Evolutionary conservation across 2,113 vertebrate species (phyloP), one percentile per base, ranked within the genome.

Genomic region (Mus spicilegus): DNA sequence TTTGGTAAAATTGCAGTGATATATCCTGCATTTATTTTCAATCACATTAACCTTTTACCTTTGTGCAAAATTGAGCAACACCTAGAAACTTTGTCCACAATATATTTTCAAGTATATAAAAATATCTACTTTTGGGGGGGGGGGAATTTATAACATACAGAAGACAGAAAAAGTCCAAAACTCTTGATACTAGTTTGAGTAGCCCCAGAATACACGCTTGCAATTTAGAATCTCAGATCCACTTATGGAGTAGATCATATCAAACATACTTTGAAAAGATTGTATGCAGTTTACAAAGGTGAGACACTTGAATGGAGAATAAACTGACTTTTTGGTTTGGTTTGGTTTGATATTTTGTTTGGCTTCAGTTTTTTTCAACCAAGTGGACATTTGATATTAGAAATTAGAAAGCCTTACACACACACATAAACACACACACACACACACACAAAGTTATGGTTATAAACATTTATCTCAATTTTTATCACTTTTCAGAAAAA

Each of bases 371-470:
- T 49, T 42, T 58, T 92, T 4, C 1, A 81, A 9, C 22, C 46
- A 87, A 70, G 69, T 80, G 61, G 30, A 33, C 17, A 89, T 39
- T 93, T 96, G n/a, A 42, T 54, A 81, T 46, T 65, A 94, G 39
- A 87, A 89, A 26, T 76, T 19, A 86, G 49, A 12, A 65, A 58
- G 51, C 8, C 85, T 7, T 69, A 33, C 17, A 67, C 42, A 70
- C 89, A 42, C 42, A 42, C 42, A 42, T 2, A 42, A 63, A 54
- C n/a, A n/a, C n/a, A n/a, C n/a, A 33, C 17, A 67, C 42, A 70
- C 89, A 42, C 42, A 42, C 42, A 42, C 2, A 42, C 56, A 93
- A 33, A 33, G 89, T 9, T 91, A 78, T 19, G 4, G 28, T 77
- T 58, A 56, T 19, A 49, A 91, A 16, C 16, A 46, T 86, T 86